These are phyloP conservation scores for Oncorhynchus kisutch DNA, from an alignment of 2,113 vertebrate species.

Conservation along the genomic window DNA sequence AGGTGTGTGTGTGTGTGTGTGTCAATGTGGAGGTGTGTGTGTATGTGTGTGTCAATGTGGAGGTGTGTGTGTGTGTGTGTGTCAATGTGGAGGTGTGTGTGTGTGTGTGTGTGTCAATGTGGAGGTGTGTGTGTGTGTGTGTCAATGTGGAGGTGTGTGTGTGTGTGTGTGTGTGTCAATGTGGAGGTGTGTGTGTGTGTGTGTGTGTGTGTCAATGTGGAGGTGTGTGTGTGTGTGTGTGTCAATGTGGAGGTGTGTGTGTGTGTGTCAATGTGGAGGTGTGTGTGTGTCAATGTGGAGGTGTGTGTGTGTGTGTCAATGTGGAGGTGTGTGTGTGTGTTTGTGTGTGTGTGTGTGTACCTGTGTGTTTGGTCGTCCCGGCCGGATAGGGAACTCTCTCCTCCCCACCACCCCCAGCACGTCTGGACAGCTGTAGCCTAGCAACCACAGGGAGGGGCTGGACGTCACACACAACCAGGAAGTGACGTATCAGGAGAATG, in stretches of 20 bases:
- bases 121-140: no score
- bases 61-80: no score
- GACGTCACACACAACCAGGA: slow-evolving; percentile 20
- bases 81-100: no score
- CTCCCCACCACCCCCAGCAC: slow-evolving; percentile 57
- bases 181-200: no score
- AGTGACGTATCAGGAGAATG: not conserved
- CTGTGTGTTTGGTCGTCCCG: slow-evolving; percentile 28
- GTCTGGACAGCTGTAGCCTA: slow-evolving; percentile 71
- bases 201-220: not conserved
- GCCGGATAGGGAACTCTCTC: slow-evolving; percentile 40
- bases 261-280: no score
- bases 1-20: no score
- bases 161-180: not conserved
- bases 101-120: no score
- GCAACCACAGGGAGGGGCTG: slow-evolving; percentile 35
- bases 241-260: not conserved
- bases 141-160: not conserved
- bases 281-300: not conserved
- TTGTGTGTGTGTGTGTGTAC: not conserved
- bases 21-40: no score
- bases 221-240: not conserved
- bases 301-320: no score
- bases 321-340: not conserved
- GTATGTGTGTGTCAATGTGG: no score